These are phyloP conservation scores for Protomyctophum bolini DNA, from an alignment of 2,113 vertebrate genomes.

Conservation along the genomic window DNA sequence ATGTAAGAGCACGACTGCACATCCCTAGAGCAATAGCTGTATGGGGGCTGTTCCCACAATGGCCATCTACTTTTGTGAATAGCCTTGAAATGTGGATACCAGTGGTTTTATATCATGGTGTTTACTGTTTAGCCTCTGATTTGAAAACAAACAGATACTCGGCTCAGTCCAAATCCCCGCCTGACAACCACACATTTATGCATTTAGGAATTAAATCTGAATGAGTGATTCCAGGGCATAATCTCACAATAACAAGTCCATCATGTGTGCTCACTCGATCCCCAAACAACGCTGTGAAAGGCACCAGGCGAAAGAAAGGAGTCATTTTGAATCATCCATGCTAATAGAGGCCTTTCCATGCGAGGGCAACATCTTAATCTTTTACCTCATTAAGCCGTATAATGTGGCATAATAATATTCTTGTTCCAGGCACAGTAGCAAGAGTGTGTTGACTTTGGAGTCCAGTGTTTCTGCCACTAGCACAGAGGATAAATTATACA, in stretches of 20 bases:
- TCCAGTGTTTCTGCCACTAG: conserved; percentile 23
- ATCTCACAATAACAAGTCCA: conserved; percentile 39
- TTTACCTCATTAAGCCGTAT: conserved; percentile 74
- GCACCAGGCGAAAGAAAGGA: conserved; percentile 36
- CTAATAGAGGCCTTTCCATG: conserved; percentile 58
- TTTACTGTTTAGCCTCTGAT: conserved; percentile 19
- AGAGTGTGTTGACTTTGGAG: conserved; percentile 31
- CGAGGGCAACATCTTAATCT: conserved; percentile 72
- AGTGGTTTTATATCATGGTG: conserved; percentile 3
- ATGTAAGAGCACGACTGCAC: no score
- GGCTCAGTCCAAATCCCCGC: neutral
- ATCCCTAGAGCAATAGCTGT: no score
- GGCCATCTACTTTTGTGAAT: neutral
- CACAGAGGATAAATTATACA: conserved; percentile 33
- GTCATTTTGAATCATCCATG: conserved; percentile 45
- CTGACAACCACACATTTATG: conserved; percentile 29
- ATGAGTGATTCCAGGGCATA: conserved; percentile 47
- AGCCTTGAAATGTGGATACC: conserved; percentile 16
- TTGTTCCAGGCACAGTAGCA: conserved; percentile 44
- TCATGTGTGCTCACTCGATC: conserved; percentile 26
- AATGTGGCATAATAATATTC: conserved; percentile 61
- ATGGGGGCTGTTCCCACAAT: neutral
- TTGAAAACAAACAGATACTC: conserved; percentile 21
- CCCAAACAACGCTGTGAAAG: conserved; percentile 54
- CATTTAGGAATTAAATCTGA: conserved; percentile 34